phyloP scores from a whole-genome alignment of 2,113 vertebrate species.

The Pterophyllum scalare region DNA sequence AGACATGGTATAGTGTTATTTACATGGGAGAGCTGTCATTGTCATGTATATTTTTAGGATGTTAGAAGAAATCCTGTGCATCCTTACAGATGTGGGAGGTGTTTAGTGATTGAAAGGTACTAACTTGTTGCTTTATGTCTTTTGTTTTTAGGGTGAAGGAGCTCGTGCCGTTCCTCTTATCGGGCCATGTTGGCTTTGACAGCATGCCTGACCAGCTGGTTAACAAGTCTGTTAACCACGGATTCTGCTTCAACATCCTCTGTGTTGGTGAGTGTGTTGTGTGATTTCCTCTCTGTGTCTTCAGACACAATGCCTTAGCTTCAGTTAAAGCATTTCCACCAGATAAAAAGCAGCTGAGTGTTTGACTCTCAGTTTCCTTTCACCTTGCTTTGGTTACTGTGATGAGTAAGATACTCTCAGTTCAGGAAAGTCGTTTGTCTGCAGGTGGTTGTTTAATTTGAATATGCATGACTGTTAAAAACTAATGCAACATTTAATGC shows the following conservation, averaged over 20 bases:
- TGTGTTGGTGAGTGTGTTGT: slow-evolving; percentile 93
- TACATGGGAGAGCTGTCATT: not conserved
- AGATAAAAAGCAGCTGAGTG: slow-evolving; percentile 21
- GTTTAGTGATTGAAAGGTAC: not conserved
- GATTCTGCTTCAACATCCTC: slow-evolving; percentile 99
- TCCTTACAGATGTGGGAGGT: not conserved
- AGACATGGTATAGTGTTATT: not conserved
- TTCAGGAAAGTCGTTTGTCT: slow-evolving; percentile 9
- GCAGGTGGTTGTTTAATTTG: not conserved
- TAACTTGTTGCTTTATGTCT: not conserved
- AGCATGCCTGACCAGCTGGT: slow-evolving; percentile 99
- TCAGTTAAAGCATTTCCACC: slow-evolving; percentile 42
- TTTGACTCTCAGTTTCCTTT: slow-evolving; percentile 25
- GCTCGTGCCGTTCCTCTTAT: slow-evolving; percentile 92
- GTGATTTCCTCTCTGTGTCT: slow-evolving; percentile 10
- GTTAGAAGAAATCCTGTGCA: not conserved
- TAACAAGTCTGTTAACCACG: slow-evolving; percentile 97
- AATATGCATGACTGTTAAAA: not conserved
- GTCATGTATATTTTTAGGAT: not conserved
- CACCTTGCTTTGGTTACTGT: not conserved
- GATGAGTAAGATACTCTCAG: slow-evolving; percentile 13
- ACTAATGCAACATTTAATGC: not conserved
- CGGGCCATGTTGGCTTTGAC: slow-evolving; percentile 98
- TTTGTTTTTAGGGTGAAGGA: slow-evolving; percentile 87
- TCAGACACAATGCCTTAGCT: slow-evolving; percentile 17